A percentile compares a stretch with the other conserved stretches of the same genome.
These are phyloP conservation scores for Pseudomyrmex sp. DNA, from an alignment of 1,140 invertebrate species.

Conservation along the genomic window DNA sequence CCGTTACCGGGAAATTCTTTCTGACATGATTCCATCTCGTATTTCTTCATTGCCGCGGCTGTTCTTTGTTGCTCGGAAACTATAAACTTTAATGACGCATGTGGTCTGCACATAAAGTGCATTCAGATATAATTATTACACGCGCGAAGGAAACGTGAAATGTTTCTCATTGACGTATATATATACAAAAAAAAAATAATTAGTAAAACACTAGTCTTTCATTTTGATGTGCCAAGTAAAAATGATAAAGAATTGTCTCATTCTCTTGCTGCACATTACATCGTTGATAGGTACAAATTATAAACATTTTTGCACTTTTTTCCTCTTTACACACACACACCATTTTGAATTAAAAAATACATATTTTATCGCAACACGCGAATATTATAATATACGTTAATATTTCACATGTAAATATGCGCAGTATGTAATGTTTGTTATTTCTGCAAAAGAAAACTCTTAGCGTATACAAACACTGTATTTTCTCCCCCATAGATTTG, in stretches of 20 bases:
- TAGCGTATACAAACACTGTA: neutral
- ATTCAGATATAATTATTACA: slow-evolving; percentile 21
- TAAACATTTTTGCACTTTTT: too few species aligned
- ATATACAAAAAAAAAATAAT: neutral
- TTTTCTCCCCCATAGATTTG: neutral
- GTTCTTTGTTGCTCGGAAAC: slow-evolving; percentile 51
- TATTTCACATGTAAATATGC: slow-evolving; percentile 17
- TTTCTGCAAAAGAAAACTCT: neutral
- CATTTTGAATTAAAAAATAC: neutral
- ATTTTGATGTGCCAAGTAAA: neutral
- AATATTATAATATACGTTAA: neutral
- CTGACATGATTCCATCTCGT: slow-evolving; percentile 65
- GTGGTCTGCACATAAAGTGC: neutral
- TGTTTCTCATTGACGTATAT: neutral
- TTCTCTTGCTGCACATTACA: neutral
- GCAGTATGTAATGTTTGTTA: neutral
- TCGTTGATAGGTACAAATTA: neutral
- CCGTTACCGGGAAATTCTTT: slow-evolving; percentile 61
- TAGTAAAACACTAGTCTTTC: neutral
- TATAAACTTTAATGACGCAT: slow-evolving; percentile 53
- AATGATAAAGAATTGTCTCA: neutral
- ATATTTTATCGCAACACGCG: neutral
- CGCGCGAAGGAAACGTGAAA: neutral
- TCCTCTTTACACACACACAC: neutral
- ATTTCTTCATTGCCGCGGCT: slow-evolving; percentile 65